A percentile compares a stretch with the other conserved stretches of the same genome.
These are phyloP conservation scores for Noctua pronuba DNA, from an alignment of 2,888 invertebrate species.

Conservation along the genomic window DNA sequence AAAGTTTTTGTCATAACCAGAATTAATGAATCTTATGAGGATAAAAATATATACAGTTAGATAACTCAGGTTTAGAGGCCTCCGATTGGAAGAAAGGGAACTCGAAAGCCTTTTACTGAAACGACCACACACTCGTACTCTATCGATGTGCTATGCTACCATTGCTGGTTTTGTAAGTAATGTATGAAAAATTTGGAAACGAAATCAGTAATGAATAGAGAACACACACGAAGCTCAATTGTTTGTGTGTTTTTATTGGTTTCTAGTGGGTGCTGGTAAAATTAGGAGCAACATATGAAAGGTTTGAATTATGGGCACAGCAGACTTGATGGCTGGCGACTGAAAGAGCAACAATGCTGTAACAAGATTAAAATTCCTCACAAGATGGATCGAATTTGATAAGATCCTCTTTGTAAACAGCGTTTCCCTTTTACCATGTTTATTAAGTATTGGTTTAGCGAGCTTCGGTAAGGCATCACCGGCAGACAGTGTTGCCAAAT, in stretches of 20 bases:
- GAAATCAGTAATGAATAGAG: not conserved
- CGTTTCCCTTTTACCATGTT: slow-evolving; percentile 56
- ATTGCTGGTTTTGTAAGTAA: slow-evolving; percentile 4
- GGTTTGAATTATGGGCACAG: slow-evolving; percentile 61
- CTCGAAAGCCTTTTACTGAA: slow-evolving; percentile 23
- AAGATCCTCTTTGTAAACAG: slow-evolving; percentile 56
- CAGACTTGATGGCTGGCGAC: slow-evolving; percentile 57
- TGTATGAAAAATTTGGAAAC: rapidly evolving
- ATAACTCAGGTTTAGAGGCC: slow-evolving; percentile 44
- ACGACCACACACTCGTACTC: not conserved
- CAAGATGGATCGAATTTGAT: slow-evolving; percentile 63
- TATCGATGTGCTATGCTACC: not conserved
- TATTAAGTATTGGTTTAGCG: slow-evolving; percentile 43
- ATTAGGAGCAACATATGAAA: slow-evolving; percentile 59
- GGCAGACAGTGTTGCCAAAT: slow-evolving; percentile 10
- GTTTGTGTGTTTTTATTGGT: slow-evolving; percentile 11
- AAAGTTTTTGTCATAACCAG: not conserved
- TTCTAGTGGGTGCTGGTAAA: slow-evolving; percentile 30
- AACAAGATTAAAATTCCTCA: slow-evolving; percentile 66
- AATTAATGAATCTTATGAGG: not conserved
- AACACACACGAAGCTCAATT: not conserved
- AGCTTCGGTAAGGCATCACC: slow-evolving; percentile 6
- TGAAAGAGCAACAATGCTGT: slow-evolving; percentile 55
- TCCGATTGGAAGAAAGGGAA: slow-evolving; percentile 42
- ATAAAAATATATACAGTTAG: not conserved